A percentile compares a stretch with the other conserved stretches of the same genome.
phyloP scores from a whole-genome alignment of 2,888 invertebrate genomes.

The Macrophya alboannulata region DNA sequence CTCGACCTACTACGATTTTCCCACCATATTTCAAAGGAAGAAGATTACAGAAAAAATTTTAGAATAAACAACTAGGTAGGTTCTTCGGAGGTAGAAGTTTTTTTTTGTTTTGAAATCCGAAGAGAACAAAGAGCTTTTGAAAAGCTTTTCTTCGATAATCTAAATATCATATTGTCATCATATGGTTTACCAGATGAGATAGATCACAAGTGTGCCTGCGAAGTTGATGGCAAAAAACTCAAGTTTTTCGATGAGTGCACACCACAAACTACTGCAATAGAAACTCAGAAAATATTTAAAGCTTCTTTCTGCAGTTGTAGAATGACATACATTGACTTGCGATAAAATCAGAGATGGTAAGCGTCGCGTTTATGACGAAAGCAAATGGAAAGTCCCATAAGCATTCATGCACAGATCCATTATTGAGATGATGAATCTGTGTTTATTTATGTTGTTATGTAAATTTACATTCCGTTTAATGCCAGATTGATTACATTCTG shows the following conservation, averaged over 20 bases:
- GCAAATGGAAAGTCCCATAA: neutral
- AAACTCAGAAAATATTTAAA: neutral
- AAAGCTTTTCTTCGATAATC: neutral
- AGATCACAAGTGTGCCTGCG: neutral
- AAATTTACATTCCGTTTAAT: neutral
- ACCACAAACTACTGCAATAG: neutral
- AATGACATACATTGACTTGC: neutral
- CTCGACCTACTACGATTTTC: neutral
- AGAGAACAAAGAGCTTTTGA: neutral
- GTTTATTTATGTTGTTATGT: neutral
- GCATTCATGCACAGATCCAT: neutral
- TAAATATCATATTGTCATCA: no score
- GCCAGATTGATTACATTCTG: conserved; percentile 61
- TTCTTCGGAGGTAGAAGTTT: neutral
- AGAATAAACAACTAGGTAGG: neutral
- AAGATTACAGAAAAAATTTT: neutral
- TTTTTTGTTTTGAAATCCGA: neutral
- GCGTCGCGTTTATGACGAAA: neutral
- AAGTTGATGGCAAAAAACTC: neutral
- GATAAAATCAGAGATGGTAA: neutral
- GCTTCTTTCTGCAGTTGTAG: neutral
- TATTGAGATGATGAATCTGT: neutral
- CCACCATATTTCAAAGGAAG: neutral
- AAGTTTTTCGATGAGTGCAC: neutral
- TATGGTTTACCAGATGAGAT: neutral